Conservation (phyloP, 2,888 invertebrate species). For the Amphipoea lucens region DNA sequence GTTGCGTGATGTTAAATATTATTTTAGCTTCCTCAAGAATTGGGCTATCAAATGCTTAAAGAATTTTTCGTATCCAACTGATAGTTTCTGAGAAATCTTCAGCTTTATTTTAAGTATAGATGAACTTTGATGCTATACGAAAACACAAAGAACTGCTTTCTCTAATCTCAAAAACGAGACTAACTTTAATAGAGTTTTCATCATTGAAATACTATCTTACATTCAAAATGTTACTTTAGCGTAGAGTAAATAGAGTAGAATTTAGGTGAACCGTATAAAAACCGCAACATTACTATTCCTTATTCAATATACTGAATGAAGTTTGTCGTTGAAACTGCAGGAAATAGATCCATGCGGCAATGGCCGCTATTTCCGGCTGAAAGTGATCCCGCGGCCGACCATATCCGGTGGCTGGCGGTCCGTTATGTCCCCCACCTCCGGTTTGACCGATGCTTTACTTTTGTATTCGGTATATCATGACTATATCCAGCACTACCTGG, state of each 20-base stretch:
- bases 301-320: constrained; percentile 72
- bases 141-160: constrained; percentile 22
- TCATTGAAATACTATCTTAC: constrained; percentile 8
- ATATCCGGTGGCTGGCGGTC: constrained; percentile 74
- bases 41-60: not conserved
- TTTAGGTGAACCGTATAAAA: constrained; percentile 1
- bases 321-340: constrained; percentile 76
- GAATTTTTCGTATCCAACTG: not conserved
- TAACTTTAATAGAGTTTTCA: constrained; percentile 46
- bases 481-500: constrained; percentile 47
- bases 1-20: not conserved
- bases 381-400: constrained; percentile 75
- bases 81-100: not conserved
- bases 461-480: constrained; percentile 56
- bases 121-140: too few relatives aligned
- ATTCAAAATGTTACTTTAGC: constrained; percentile 21
- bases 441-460: constrained; percentile 54
- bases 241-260: not conserved
- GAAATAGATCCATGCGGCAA: constrained; percentile 79
- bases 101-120: not conserved
- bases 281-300: constrained; percentile 55
- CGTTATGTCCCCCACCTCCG: constrained; percentile 74
- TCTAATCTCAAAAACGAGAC: constrained; percentile 31
- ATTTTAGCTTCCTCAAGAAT: not conserved
- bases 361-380: constrained; percentile 77